Evolutionary conservation across 64 coral and sea anemone genomes (phyloP).

Genomic region (Dendrophyllia cribrosa): DNA sequence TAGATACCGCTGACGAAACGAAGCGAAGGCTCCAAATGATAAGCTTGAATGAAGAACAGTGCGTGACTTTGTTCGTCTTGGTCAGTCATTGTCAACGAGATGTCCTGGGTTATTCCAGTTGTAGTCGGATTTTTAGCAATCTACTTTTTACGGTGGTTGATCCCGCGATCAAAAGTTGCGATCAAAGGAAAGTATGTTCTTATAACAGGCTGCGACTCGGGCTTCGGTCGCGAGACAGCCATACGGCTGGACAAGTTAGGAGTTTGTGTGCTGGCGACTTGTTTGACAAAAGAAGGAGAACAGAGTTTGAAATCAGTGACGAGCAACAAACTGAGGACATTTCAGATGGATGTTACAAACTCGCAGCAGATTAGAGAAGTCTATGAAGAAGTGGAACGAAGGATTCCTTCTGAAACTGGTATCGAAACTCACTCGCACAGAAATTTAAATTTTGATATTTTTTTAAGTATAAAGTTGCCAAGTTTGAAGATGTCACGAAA

Average conservation of each 20-base stretch:
- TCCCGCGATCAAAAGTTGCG: not conserved
- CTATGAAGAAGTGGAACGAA: not conserved
- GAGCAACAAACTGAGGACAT: not conserved
- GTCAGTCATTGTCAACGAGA: too few species aligned
- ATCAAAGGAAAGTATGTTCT: constrained; percentile 24
- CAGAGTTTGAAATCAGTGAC: not conserved
- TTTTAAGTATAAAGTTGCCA: too few species aligned
- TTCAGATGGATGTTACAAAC: constrained; percentile 19
- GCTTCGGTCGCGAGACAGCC: constrained; percentile 11
- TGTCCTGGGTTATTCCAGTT: too few species aligned
- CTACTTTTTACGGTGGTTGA: not conserved
- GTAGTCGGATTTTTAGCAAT: not conserved
- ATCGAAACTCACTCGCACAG: not conserved
- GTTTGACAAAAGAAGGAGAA: constrained; percentile 11
- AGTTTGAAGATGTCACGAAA: not conserved
- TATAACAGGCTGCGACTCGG: constrained; percentile 16
- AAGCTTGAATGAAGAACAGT: too few species aligned
- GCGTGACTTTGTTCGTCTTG: too few species aligned
- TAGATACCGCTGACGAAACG: too few species aligned
- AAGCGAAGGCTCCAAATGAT: too few species aligned
- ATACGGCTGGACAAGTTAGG: constrained; percentile 17
- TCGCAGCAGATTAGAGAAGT: constrained; percentile 4
- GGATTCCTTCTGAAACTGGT: constrained; percentile 8
- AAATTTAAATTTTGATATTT: too few species aligned
- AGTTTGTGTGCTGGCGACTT: not conserved